phyloP scores from a whole-genome alignment of 2,113 vertebrate genomes.

The Otocyon megalotis region DNA sequence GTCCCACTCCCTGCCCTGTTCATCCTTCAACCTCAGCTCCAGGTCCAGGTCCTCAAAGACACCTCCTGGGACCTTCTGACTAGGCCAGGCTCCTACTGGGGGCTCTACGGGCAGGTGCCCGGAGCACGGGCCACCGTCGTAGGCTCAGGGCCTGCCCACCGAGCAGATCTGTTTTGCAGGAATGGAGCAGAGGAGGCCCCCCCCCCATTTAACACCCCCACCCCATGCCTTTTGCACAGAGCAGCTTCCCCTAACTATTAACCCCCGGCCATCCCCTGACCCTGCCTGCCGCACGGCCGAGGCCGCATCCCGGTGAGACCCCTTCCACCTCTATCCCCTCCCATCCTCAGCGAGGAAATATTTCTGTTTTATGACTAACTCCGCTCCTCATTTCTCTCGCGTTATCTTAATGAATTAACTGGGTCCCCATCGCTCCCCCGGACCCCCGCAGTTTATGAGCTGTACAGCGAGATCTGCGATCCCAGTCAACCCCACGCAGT shows the following conservation, averaged over 20 bases:
- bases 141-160: background rate
- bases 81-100: background rate
- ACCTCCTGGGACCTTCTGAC: accelerated
- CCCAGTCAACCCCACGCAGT: background rate
- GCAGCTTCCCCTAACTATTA: background rate
- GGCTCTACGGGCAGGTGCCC: accelerated
- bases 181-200: background rate
- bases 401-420: slow-evolving; percentile 81
- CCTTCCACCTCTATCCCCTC: background rate
- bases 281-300: background rate
- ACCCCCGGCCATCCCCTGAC: background rate
- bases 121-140: accelerated
- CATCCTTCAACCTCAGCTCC: background rate
- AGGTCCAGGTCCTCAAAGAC: accelerated
- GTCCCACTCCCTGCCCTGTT: background rate
- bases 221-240: background rate
- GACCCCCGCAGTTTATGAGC: slow-evolving; percentile 48
- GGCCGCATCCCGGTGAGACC: background rate
- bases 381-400: slow-evolving; percentile 39
- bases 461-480: slow-evolving; percentile 23
- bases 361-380: slow-evolving; percentile 61
- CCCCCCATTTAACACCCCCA: background rate
- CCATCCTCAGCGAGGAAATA: background rate
- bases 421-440: slow-evolving; percentile 53
- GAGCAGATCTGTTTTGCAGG: background rate